Conservation (phyloP, 2,797 vertebrate species). For the Spea hammondii region DNA sequence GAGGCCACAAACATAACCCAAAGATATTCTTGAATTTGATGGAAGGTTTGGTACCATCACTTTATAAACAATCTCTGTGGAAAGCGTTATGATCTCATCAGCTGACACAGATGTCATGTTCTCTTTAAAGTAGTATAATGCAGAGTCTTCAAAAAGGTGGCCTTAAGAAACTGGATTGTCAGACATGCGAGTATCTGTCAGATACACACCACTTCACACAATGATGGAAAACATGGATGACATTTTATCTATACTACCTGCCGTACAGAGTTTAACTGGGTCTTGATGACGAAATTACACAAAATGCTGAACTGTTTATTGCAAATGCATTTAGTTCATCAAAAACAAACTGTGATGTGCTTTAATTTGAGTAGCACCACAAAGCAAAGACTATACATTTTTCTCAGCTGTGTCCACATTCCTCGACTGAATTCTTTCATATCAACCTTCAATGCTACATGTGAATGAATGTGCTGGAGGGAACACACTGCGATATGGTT, state of each 20-base stretch:
- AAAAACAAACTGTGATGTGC: not conserved
- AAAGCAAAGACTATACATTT: not conserved
- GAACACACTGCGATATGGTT: conserved; percentile 1
- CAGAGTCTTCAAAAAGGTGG: not conserved
- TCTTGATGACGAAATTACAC: not conserved
- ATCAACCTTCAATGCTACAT: not conserved
- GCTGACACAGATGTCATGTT: conserved; percentile 2
- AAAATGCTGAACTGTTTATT: not conserved
- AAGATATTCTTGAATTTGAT: not conserved
- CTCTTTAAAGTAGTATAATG: not conserved
- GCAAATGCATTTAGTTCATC: not conserved
- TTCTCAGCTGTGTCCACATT: not conserved
- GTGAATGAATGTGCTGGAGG: not conserved
- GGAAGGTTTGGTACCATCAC: not conserved
- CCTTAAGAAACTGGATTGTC: not conserved
- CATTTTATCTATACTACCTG: conserved; percentile 1
- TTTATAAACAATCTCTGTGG: not conserved
- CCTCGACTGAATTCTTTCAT: not conserved
- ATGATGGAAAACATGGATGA: not conserved
- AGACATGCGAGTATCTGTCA: conserved; percentile 2
- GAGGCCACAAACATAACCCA: not conserved
- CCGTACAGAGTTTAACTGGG: not conserved
- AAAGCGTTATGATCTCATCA: not conserved
- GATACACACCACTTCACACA: not conserved
- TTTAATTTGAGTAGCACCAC: not conserved